Percentiles rank a stretch among this genome's conserved stretches.
Conservation (phyloP, 1,140 invertebrate species). For the Heterodera carotae region DNA sequence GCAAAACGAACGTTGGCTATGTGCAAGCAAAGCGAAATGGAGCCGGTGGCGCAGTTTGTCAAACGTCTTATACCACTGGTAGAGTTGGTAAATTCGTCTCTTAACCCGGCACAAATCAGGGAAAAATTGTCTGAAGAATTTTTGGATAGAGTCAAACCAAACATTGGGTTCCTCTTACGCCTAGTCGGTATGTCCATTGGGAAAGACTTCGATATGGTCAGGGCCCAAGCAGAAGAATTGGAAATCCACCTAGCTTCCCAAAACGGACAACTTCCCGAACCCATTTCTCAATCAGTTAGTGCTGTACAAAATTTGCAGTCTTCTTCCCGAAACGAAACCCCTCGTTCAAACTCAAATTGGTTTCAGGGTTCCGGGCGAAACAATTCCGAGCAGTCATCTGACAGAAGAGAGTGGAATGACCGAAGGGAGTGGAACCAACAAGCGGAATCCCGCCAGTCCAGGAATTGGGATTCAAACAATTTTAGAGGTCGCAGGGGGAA, state of each 20-base stretch:
- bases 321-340: not conserved
- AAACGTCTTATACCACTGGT: not conserved
- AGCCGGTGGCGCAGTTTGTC: not conserved
- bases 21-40: not conserved
- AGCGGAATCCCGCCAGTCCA: too few species aligned
- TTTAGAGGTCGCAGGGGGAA: not conserved
- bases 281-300: not conserved
- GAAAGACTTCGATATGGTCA: slow-evolving; percentile 3
- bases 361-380: not conserved
- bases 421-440: not conserved
- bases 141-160: not conserved
- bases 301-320: not conserved
- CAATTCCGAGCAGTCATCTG: not conserved
- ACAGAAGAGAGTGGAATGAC: not conserved
- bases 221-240: slow-evolving; percentile 4
- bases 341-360: not conserved
- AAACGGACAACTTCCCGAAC: not conserved
- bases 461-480: not conserved
- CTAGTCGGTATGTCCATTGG: not conserved
- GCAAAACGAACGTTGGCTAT: not conserved
- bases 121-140: slow-evolving; percentile 1
- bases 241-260: not conserved
- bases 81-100: not conserved
- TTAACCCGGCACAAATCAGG: not conserved
- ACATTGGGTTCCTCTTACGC: not conserved